phyloP scores from a whole-genome alignment of 2,113 vertebrate genomes.

The Nycticryphes semicollaris region DNA sequence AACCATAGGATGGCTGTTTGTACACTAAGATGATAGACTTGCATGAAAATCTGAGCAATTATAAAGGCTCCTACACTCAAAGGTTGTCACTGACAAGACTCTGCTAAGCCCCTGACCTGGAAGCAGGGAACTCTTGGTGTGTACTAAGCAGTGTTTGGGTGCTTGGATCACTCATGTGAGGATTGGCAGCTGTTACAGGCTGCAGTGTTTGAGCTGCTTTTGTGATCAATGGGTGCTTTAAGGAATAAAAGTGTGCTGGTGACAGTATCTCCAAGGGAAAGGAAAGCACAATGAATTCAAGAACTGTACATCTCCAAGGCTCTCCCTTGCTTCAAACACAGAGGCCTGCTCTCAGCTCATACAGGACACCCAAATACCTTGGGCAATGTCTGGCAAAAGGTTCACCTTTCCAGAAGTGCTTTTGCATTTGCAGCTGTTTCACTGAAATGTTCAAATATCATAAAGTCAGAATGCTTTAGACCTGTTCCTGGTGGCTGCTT shows the following conservation, averaged over 20 bases:
- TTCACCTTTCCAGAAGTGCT: background rate
- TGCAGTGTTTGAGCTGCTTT: background rate
- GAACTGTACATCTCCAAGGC: background rate
- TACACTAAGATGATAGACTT: background rate
- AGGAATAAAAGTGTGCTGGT: background rate
- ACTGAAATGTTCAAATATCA: background rate
- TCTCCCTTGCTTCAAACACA: background rate
- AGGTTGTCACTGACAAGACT: background rate
- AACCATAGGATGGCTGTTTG: background rate
- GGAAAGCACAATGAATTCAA: background rate
- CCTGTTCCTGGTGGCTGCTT: background rate
- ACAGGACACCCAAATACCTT: background rate
- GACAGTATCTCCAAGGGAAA: background rate
- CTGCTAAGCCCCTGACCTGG: background rate
- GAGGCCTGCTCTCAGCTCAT: background rate
- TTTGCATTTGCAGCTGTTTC: background rate
- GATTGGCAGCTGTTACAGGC: background rate
- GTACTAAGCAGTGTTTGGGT: background rate
- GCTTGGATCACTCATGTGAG: background rate
- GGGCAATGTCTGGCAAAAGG: background rate
- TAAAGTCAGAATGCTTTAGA: background rate
- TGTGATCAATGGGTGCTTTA: background rate
- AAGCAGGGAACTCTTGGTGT: background rate
- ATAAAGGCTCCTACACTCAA: background rate
- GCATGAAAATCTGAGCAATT: background rate